Base-by-base conservation (phyloP, 2,888 invertebrate species). In the Ichneumoninae sp. region DNA sequence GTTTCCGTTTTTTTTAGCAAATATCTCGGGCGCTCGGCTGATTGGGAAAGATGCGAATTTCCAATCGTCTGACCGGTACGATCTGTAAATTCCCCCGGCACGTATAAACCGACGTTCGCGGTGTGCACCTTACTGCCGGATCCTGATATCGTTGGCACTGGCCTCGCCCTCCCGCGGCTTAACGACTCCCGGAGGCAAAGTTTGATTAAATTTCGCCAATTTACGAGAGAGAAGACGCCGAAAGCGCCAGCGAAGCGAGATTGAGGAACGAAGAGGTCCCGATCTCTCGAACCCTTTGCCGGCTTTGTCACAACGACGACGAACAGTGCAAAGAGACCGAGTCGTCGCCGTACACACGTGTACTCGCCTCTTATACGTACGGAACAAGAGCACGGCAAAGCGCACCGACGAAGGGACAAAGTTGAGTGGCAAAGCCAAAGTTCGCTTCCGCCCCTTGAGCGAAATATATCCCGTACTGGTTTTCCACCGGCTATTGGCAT, bases 161-260 rank as follows among this genome's bases (percentile, higher is more conserved):
- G 10, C 10, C 1, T 26, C 13, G n/a, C 65, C 10, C 54, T 57
- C 40, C 73, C 44, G 52, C 22, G 47, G 44, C 57, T 85, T 83
- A 54, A 71, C 66, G 69, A 83, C 73, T 63, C 26, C 69, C 70
- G 22, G 50, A 74, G 86, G 88, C 86, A 83, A 89, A 89, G 87
- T 90, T 90, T 90, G 89, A 91, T 91, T 90, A 90, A 90, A 91
- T 90, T 89, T 87, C 68, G 68, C 83, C 83, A 87, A 90, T 91
- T 91, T 90, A 91, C 88, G 90, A 89, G 88, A 36, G 68, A 68
- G 79, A 52, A 66, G 36, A 68, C 57, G 68, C 54, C 54, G 50
- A 44, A 65, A 26, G 54, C 10, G 16, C 16, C 74, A 30, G 60
- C 54, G 47, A 52, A 60, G 69, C 76, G 71, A 79, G 78, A 78